Evolutionary conservation across 2,888 invertebrate genomes (phyloP).

Genomic region (Cheilosia scutellata): DNA sequence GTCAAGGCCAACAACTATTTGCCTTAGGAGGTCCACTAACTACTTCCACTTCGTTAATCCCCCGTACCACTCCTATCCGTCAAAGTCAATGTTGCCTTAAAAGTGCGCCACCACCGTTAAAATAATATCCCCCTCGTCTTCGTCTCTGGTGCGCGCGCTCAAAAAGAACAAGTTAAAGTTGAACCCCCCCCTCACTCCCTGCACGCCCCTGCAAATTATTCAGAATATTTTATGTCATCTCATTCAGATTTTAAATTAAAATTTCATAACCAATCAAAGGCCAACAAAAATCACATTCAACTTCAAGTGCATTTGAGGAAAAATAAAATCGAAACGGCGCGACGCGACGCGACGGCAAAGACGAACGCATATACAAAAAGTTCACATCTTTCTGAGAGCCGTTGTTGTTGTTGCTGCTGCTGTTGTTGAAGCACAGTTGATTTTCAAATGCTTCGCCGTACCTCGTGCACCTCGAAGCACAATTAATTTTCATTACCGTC

Average conservation of each 20-base stretch:
- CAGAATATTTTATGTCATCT: constrained; percentile 65
- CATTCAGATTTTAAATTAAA: constrained; percentile 63
- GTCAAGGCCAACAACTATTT: constrained; percentile 60
- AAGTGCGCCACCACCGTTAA: neutral
- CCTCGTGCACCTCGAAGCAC: constrained; percentile 66
- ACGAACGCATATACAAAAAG: constrained; percentile 29
- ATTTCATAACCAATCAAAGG: constrained; percentile 70
- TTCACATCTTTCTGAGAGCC: constrained; percentile 34
- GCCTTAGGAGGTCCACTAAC: constrained; percentile 36
- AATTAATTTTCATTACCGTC: constrained; percentile 71
- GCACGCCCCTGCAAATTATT: constrained; percentile 21
- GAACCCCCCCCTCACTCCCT: neutral
- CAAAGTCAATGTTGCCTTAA: constrained; percentile 3
- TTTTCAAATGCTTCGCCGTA: constrained; percentile 53
- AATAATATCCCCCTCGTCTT: neutral
- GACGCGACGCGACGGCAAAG: constrained; percentile 8
- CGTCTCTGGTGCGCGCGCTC: neutral
- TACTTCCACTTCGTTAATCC: constrained; percentile 21
- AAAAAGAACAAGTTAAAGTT: constrained; percentile 1
- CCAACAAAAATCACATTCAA: constrained; percentile 65
- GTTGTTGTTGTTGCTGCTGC: constrained; percentile 13
- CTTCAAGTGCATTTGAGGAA: constrained; percentile 62
- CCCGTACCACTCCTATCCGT: neutral
- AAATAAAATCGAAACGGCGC: constrained; percentile 33
- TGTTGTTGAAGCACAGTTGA: constrained; percentile 31